Base-by-base conservation (phyloP, 2,888 invertebrate genomes). In the Lordiphosa fenestrarum region DNA sequence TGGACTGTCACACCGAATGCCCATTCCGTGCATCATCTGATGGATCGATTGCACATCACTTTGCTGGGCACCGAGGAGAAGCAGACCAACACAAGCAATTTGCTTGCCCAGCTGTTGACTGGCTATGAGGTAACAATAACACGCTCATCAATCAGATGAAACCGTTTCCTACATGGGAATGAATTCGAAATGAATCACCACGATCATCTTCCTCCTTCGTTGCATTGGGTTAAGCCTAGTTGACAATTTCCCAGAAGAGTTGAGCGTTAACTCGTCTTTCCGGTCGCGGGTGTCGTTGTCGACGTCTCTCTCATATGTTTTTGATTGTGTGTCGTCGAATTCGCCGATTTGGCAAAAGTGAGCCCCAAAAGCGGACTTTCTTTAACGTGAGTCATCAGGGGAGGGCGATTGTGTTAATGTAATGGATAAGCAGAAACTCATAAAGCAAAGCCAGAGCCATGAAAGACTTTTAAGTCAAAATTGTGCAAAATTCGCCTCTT, bases 1-100 rank as follows among this genome's bases (percentile, higher is more conserved):
- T 92, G 92, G 89, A 93, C 93, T 39, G 93, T 95, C 2, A 93
- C 94, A 0, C 94, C 93, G 72, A 92, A 92, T 73, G 89, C 92
- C 0, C 90, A 91, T 41, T 93, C 94, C 2, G 90, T 95, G 53
- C 91, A 92, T 30, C 92, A 92, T 62, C 83, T 94, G 21, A 87
- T 95, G 73, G 93, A 94, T 82, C 90, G 92, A 6, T 91, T 95
- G 36, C 93, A 94, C 86, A 89, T 91, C 4, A 90, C 93, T 19
- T 89, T 94, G 3, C 60, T 85, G 30, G 84, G 78, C 7, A 71
- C 93, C 0, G 83, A 85, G n/a, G 85, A 84, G 3, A 80, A 83
- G 40, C 21, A 53, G 6, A 72, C 73, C 38, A 53, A 53, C 25
- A 25, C 23, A 33, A 54, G 60, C 25, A 87, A 83, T 66, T 54